These are phyloP conservation scores for Talpa occidentalis DNA, from an alignment of 2,113 vertebrate species.

Conservation along the genomic window DNA sequence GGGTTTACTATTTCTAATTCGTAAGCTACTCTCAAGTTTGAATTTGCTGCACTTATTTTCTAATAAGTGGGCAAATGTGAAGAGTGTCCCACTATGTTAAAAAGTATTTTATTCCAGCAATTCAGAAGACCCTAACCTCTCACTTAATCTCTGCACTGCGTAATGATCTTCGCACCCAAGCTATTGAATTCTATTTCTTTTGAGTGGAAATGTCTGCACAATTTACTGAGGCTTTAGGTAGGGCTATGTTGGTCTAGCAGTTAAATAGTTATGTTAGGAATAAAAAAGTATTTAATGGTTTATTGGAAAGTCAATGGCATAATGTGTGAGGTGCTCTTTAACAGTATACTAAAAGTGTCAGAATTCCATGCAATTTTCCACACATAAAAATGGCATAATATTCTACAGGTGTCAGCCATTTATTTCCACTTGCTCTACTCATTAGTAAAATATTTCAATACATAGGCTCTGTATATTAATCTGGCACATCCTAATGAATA, in stretches of 20 bases:
- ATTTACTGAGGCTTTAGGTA: slow-evolving; percentile 64
- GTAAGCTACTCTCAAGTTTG: neutral
- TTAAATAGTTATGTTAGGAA: slow-evolving; percentile 76
- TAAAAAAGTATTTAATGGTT: slow-evolving; percentile 78
- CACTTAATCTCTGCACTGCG: neutral
- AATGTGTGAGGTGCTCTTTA: slow-evolving; percentile 76
- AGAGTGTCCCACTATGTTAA: neutral
- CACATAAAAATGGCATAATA: slow-evolving; percentile 74
- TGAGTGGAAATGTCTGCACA: slow-evolving; percentile 46
- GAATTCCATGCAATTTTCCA: slow-evolving; percentile 76
- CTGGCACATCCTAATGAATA: slow-evolving; percentile 14
- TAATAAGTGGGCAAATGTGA: neutral
- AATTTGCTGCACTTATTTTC: neutral
- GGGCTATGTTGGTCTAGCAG: slow-evolving; percentile 66
- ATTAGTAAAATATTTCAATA: slow-evolving; percentile 70
- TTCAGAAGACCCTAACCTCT: slow-evolving; percentile 39
- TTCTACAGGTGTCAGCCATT: slow-evolving; percentile 67
- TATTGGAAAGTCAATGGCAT: slow-evolving; percentile 81
- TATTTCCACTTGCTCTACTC: slow-evolving; percentile 56
- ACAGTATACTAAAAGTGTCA: slow-evolving; percentile 72
- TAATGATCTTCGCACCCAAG: slow-evolving; percentile 16
- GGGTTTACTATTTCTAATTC: neutral
- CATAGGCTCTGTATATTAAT: slow-evolving; percentile 33
- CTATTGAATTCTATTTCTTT: slow-evolving; percentile 35
- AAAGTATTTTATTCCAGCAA: neutral